phyloP scores from a whole-genome alignment of 2,797 vertebrate genomes.

The Morus bassanus region DNA sequence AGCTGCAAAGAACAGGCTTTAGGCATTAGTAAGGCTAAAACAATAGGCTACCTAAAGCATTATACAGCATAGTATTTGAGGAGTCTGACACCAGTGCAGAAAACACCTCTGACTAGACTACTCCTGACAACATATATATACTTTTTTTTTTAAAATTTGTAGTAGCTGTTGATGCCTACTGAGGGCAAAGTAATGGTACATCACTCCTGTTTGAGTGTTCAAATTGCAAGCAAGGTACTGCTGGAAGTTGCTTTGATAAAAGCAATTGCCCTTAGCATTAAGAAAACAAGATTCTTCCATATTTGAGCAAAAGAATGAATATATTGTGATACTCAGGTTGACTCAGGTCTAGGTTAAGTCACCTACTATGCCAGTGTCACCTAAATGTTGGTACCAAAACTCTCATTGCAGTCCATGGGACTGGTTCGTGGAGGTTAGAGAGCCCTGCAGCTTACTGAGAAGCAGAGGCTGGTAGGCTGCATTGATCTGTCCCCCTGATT shows the following conservation, averaged over 20 bases:
- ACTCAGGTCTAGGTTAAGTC: neutral
- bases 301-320: neutral
- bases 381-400: neutral
- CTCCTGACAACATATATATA: neutral
- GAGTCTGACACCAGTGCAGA: neutral
- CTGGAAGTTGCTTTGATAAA: neutral
- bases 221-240: neutral
- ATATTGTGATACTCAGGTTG: neutral
- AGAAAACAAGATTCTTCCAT: neutral
- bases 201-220: neutral
- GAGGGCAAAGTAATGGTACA: neutral
- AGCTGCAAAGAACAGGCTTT: neutral
- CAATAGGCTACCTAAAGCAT: neutral
- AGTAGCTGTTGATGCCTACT: neutral
- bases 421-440: neutral
- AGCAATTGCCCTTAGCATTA: neutral
- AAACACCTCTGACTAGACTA: neutral
- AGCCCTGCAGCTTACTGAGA: neutral
- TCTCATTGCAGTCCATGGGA: rapidly evolving
- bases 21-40: neutral
- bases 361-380: neutral
- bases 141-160: neutral
- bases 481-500: neutral
- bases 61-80: neutral
- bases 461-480: neutral